Percentiles rank a stretch among this genome's conserved stretches.
Conservation (phyloP, 1,140 invertebrate genomes). For the Pachyrhynchus sulphureomaculatus region DNA sequence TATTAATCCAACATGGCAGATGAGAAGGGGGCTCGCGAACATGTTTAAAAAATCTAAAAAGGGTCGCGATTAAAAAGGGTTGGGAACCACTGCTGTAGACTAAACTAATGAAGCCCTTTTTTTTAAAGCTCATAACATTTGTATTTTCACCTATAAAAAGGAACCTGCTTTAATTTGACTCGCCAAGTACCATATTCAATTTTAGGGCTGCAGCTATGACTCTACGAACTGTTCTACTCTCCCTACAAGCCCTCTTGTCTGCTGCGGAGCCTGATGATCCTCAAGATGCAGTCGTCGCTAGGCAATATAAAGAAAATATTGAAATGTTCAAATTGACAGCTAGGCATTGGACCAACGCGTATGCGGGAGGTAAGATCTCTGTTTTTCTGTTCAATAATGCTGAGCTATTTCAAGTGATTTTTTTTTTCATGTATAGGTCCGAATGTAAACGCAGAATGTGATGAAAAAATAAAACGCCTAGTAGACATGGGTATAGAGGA, state of each 20-base stretch:
- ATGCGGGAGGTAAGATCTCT: conserved; percentile 74
- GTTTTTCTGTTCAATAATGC: no score
- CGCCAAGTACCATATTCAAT: not conserved
- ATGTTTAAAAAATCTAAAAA: no score
- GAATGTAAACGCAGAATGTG: conserved; percentile 71
- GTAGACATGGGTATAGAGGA: conserved; percentile 88
- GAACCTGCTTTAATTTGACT: no score
- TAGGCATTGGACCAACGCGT: conserved; percentile 91
- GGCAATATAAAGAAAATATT: conserved; percentile 89
- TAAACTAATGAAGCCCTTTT: no score
- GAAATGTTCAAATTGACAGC: conserved; percentile 88
- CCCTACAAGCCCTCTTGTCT: conserved; percentile 87
- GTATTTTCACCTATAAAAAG: no score
- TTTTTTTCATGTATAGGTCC: conserved; percentile 64
- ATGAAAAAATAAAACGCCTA: conserved; percentile 78
- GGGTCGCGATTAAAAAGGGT: no score
- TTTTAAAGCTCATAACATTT: no score
- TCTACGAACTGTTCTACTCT: conserved; percentile 90
- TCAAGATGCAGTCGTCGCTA: conserved; percentile 95
- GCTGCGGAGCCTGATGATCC: conserved; percentile 96
- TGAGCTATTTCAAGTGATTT: no score
- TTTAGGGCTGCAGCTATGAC: conserved; percentile 97
- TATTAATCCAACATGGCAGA: no score
- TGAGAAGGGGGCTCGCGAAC: no score
- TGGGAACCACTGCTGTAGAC: no score